A percentile compares a stretch with the other conserved stretches of the same genome.
Conservation (phyloP, 2,113 vertebrate species). For the Vireo altiloquus region DNA sequence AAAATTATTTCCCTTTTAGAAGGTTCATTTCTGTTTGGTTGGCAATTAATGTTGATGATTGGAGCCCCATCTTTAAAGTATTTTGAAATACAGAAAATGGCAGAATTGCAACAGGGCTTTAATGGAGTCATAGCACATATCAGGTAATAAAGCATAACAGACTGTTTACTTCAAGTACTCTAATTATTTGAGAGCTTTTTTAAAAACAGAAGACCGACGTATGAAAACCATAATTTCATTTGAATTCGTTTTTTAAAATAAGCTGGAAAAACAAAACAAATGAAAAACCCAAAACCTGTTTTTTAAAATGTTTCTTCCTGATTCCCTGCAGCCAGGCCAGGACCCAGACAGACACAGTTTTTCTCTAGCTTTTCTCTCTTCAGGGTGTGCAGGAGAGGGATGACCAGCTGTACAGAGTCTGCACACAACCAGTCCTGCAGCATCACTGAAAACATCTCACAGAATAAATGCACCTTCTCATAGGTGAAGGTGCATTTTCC, state of each 20-base stretch:
- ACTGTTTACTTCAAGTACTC: slow-evolving; percentile 66
- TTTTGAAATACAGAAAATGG: slow-evolving; percentile 58
- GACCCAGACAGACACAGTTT: neutral
- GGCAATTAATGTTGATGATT: slow-evolving; percentile 76
- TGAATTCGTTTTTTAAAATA: neutral
- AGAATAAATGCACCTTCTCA: rapidly evolving
- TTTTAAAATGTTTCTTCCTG: neutral
- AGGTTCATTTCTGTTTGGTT: slow-evolving; percentile 71
- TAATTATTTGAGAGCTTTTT: slow-evolving; percentile 79
- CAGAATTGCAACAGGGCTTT: slow-evolving; percentile 60
- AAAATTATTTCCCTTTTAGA: slow-evolving; percentile 75
- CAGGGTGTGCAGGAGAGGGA: neutral
- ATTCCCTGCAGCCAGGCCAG: neutral
- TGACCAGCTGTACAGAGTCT: rapidly evolving
- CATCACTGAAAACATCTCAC: neutral
- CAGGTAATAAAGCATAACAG: slow-evolving; percentile 75
- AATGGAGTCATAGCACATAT: slow-evolving; percentile 70
- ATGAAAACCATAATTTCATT: slow-evolving; percentile 14
- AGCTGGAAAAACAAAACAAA: neutral
- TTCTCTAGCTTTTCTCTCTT: neutral
- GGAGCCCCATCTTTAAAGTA: slow-evolving; percentile 57
- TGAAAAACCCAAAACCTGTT: rapidly evolving
- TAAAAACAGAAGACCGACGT: neutral
- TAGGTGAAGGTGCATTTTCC: neutral
- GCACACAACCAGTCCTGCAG: neutral